Base-by-base conservation (phyloP, 2,113 vertebrate species). In the Sinocyclocheilus grahami region DNA sequence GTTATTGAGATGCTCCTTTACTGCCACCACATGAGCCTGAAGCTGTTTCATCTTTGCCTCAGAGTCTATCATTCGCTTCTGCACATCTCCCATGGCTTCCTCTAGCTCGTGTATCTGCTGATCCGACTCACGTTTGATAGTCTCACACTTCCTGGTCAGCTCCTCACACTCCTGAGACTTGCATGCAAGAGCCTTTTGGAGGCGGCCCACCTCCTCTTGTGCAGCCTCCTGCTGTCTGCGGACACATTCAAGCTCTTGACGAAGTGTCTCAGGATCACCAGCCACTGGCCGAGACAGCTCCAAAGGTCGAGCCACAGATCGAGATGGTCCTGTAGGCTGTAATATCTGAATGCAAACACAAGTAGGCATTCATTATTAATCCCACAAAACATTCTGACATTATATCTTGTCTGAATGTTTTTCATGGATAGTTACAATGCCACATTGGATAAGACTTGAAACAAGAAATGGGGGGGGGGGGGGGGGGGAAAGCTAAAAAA, bases 21-120 rank as follows among this genome's bases (percentile, higher is more conserved):
- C 95, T 1, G 97, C 97, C 0, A 97, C 96, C 46, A 99, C 98
- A 48, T 99, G 98, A 2, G 95, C 95, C 91, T 99, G 98, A 93
- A 99, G 96, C 88, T 98, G 97, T 84, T 99, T 99, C 20, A 99
- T 97, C 85, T 99, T 99, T 58, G 96, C 95, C 92, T 99, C 98
- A 0, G 97, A 99, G 33, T 99, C 98, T 11, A 98, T 93, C 98
- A 99, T 99, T n/a, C 98, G 95, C 90, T 97, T 98, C 94, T 99
- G 98, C 8, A 99, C 97, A 0, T 99, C 97, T 12, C 95, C 96
- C 30, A 99, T 82, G 0, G 98, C 98, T 0, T 99, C 97, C 88
- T 99, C 98, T n/a, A 99, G 92, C 4, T 98, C 97, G 4, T 92
- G 95, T 55, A 99, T 92, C 93, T 99, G 98, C 39, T 94, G 93